These are phyloP conservation scores for Arctia plantaginis DNA, from an alignment of 2,888 invertebrate species.

Conservation along the genomic window DNA sequence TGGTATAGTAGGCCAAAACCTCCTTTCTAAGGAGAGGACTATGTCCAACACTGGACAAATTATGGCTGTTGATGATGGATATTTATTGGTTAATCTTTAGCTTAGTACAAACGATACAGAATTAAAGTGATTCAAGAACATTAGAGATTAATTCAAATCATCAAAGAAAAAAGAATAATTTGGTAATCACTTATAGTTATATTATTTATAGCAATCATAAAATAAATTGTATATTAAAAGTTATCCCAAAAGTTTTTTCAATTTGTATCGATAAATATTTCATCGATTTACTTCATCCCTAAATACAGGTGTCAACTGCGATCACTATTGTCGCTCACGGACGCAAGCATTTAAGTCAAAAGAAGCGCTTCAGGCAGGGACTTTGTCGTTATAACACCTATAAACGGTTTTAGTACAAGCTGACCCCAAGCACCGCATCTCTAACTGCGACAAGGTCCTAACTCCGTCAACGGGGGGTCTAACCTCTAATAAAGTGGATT, in stretches of 20 bases:
- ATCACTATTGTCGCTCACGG: conserved; percentile 77
- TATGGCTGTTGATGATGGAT: too few relatives aligned
- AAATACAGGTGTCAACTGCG: conserved; percentile 79
- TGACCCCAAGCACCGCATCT: conserved; percentile 55
- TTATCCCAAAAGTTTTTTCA: not conserved
- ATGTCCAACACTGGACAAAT: too few relatives aligned
- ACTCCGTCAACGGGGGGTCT: conserved; percentile 77
- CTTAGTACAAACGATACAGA: not conserved
- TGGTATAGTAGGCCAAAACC: too few relatives aligned
- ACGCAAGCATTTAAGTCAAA: conserved; percentile 83
- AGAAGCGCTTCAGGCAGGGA: conserved; percentile 73
- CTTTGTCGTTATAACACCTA: conserved; percentile 74
- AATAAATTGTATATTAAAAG: not conserved
- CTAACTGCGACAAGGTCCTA: conserved; percentile 74
- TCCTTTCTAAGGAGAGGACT: too few relatives aligned
- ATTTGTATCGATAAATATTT: conserved; percentile 38
- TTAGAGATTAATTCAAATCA: too few relatives aligned
- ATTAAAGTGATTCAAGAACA: too few relatives aligned
- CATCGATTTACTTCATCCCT: conserved; percentile 63
- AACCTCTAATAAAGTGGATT: conserved; percentile 82
- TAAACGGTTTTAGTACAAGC: conserved; percentile 65
- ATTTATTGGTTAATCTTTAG: not conserved
- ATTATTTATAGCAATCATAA: not conserved
- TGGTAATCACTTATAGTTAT: too few relatives aligned
- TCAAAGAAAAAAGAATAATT: too few relatives aligned